Percentiles rank a stretch among this genome's conserved stretches.
Conservation (phyloP, 2,113 vertebrate genomes). For the Strix uralensis region DNA sequence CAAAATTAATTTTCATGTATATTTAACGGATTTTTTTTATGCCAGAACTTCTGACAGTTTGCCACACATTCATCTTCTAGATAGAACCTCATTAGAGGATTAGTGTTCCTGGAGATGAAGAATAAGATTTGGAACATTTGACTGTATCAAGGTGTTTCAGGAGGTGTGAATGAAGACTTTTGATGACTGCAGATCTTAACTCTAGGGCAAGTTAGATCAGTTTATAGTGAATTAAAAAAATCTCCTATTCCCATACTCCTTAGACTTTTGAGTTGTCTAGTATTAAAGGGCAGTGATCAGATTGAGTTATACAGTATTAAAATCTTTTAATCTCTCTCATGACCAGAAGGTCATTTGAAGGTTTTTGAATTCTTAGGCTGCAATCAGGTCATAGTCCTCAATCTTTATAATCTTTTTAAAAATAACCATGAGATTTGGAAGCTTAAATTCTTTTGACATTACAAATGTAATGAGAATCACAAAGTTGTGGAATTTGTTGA, state of each 20-base stretch:
- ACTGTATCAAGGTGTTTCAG: neutral
- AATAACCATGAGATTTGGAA: neutral
- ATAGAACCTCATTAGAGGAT: neutral
- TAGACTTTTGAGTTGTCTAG: neutral
- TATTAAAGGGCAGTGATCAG: neutral
- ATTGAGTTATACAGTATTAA: neutral
- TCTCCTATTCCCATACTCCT: neutral
- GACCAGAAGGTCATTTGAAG: neutral
- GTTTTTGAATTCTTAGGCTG: neutral
- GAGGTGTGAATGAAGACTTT: neutral
- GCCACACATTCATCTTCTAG: neutral
- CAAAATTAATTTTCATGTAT: neutral
- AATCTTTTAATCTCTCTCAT: neutral
- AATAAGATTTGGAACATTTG: neutral
- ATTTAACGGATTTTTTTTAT: neutral
- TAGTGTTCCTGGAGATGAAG: neutral
- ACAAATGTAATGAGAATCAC: neutral
- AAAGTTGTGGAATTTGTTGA: neutral
- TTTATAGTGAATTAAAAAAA: neutral
- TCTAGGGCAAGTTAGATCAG: neutral
- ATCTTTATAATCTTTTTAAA: neutral
- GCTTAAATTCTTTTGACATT: neutral
- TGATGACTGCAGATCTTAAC: neutral
- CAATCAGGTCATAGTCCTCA: neutral
- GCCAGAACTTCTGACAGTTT: neutral